These are phyloP conservation scores for Pemphigus obesinymphae DNA, from an alignment of 1,140 invertebrate species.

Conservation along the genomic window DNA sequence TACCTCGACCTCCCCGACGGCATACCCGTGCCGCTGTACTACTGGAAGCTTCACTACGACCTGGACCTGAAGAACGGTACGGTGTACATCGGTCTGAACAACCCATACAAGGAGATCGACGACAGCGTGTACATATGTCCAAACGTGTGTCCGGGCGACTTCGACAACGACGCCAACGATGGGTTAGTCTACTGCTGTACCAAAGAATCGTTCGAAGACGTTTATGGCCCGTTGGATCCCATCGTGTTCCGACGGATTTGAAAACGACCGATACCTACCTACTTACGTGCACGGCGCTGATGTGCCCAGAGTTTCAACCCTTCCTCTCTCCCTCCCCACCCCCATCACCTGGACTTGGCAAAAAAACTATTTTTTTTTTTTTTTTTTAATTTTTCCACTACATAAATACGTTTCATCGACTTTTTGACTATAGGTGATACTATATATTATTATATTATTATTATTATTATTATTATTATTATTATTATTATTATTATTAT, in stretches of 20 bases:
- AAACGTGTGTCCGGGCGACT: neutral
- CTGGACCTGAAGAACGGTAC: conserved; percentile 53
- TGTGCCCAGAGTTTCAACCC: too few species aligned
- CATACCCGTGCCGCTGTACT: conserved; percentile 56
- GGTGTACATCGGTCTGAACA: conserved; percentile 62
- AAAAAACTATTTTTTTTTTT: too few species aligned
- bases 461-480: too few species aligned
- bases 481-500: too few species aligned
- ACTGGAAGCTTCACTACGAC: conserved; percentile 62
- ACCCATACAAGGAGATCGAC: conserved; percentile 54
- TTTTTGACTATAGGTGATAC: too few species aligned
- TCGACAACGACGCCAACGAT: neutral
- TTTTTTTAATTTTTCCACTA: too few species aligned
- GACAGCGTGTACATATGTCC: conserved; percentile 6
- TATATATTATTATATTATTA: too few species aligned
- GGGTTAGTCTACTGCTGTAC: conserved; percentile 16
- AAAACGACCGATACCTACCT: neutral
- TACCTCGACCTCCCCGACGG: conserved; percentile 53
- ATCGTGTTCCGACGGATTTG: neutral
- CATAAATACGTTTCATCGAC: too few species aligned
- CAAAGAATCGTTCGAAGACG: neutral
- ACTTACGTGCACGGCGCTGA: too few species aligned
- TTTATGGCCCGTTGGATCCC: neutral
- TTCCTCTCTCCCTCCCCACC: too few species aligned
- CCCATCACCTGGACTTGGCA: too few species aligned